Conservation (phyloP, 2,797 vertebrate species). For the Callimico goeldii region DNA sequence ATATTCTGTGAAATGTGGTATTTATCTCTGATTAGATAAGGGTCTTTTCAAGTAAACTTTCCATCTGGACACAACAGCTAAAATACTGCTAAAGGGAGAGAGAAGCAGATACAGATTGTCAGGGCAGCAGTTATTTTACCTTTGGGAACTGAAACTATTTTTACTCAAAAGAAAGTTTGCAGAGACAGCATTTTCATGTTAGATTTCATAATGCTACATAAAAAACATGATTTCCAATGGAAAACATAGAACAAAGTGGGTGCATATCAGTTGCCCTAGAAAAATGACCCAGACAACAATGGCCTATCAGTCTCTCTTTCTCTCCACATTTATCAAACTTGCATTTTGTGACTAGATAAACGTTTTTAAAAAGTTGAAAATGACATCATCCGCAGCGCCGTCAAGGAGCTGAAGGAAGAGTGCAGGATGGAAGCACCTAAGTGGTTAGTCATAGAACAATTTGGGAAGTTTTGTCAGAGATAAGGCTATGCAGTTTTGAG, state of each 20-base stretch:
- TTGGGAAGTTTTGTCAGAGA: constrained; percentile 28
- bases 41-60: constrained; percentile 67
- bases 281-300: constrained; percentile 15
- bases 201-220: background rate
- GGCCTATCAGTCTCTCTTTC: background rate
- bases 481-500: background rate
- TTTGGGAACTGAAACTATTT: constrained; percentile 80
- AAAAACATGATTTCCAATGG: constrained; percentile 33
- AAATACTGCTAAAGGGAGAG: constrained; percentile 59
- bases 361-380: constrained; percentile 4
- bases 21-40: constrained; percentile 71
- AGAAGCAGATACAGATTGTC: constrained; percentile 53
- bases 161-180: constrained; percentile 68
- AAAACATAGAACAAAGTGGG: constrained; percentile 38
- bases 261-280: background rate
- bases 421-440: background rate
- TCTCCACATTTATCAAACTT: background rate
- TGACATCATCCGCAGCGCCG: background rate
- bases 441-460: constrained; percentile 38
- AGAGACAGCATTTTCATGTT: constrained; percentile 53
- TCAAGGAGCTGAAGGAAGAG: background rate
- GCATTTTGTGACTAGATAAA: constrained; percentile 36
- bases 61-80: constrained; percentile 74
- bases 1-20: constrained; percentile 46
- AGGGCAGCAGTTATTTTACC: constrained; percentile 75